phyloP scores from a whole-genome alignment of 2,797 vertebrate genomes.

The Sciaenops ocellatus region DNA sequence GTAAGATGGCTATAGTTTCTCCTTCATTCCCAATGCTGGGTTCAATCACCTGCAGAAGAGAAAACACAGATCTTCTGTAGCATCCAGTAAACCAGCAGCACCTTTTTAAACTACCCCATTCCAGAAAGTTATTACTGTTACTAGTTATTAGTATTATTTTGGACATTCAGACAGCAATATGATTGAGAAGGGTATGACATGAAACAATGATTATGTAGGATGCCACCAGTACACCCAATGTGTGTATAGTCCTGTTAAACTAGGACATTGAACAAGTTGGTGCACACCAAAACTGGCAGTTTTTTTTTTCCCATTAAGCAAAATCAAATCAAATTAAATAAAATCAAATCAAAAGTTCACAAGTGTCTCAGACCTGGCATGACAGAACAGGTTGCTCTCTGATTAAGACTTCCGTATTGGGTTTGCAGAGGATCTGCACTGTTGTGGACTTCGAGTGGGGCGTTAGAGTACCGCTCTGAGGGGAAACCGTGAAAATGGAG shows the following conservation, averaged over 20 bases:
- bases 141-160: too few species aligned
- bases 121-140: too few species aligned
- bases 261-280: background rate
- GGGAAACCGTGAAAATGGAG: slow-evolving; percentile 86
- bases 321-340: background rate
- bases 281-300: background rate
- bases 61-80: background rate
- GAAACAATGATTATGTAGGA: background rate
- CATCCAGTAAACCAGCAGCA: background rate
- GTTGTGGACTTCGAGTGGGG: slow-evolving; percentile 73
- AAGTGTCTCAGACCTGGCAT: slow-evolving; percentile 86
- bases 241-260: background rate
- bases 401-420: slow-evolving; percentile 84
- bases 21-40: slow-evolving; percentile 79
- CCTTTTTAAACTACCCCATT: background rate
- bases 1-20: slow-evolving; percentile 83
- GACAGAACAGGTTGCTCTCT: slow-evolving; percentile 84
- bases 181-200: background rate
- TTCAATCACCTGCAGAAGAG: slow-evolving; percentile 88
- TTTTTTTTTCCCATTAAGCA: too few species aligned
- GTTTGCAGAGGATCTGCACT: slow-evolving; percentile 86
- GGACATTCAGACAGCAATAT: too few species aligned
- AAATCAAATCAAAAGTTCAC: background rate
- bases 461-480: slow-evolving; percentile 82
- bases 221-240: background rate